A percentile compares a stretch with the other conserved stretches of the same genome.
phyloP scores from a whole-genome alignment of 2,797 vertebrate species.

The Pseudochirops cupreus region DNA sequence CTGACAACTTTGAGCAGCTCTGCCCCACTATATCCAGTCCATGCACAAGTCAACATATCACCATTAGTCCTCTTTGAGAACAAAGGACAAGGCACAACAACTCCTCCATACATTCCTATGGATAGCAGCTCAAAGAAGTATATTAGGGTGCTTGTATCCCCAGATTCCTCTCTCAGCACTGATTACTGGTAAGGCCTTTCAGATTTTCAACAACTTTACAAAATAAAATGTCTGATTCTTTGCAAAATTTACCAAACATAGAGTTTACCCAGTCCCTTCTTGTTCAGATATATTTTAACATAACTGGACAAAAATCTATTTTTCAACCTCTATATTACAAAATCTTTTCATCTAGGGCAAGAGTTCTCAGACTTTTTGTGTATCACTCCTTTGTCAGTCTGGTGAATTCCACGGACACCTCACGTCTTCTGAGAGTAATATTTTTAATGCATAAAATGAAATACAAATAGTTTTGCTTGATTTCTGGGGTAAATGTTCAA shows the following conservation, averaged over 20 bases:
- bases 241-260: slow-evolving; percentile 30
- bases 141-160: not conserved
- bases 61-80: not conserved
- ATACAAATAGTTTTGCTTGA: not conserved
- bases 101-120: not conserved
- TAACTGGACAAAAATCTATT: not conserved
- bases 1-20: not conserved
- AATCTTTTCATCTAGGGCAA: slow-evolving; percentile 6
- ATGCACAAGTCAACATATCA: not conserved
- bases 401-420: not conserved
- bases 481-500: not conserved
- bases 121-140: not conserved
- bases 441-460: not conserved
- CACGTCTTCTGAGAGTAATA: not conserved
- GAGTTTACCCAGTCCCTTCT: slow-evolving; percentile 10
- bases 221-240: slow-evolving; percentile 17
- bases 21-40: not conserved
- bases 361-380: slow-evolving; percentile 13
- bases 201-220: not conserved
- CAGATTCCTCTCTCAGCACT: not conserved
- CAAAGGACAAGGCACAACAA: not conserved
- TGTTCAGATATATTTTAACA: slow-evolving; percentile 27
- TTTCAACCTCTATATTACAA: not conserved
- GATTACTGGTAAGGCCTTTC: not conserved
- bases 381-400: not conserved